Conservation (phyloP, 2,113 vertebrate genomes). For the Hemiscyllium ocellatum region DNA sequence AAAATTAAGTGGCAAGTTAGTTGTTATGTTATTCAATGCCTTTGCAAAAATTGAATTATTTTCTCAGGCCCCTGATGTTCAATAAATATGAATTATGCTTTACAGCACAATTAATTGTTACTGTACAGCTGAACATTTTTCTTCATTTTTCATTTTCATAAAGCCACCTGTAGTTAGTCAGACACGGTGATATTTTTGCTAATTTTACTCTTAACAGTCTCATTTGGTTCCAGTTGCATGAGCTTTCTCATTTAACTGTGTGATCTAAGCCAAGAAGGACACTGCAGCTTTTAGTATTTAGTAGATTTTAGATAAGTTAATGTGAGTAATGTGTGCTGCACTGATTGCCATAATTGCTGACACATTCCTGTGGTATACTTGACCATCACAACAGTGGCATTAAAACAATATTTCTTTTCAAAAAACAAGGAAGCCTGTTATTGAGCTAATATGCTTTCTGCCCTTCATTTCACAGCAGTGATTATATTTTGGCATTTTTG, state of each 20-base stretch:
- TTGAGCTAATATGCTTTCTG: conserved; percentile 47
- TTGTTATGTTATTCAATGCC: background rate
- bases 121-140: background rate
- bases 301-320: conserved; percentile 44
- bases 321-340: conserved; percentile 34
- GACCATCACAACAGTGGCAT: conserved; percentile 48
- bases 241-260: conserved; percentile 14
- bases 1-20: background rate
- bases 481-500: conserved; percentile 42
- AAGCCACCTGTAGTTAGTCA: background rate
- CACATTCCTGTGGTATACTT: conserved; percentile 47
- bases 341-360: conserved; percentile 45
- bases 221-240: background rate
- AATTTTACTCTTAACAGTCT: background rate
- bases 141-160: background rate
- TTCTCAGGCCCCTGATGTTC: background rate
- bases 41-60: background rate
- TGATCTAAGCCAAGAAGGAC: conserved; percentile 37
- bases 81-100: background rate
- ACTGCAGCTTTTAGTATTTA: conserved; percentile 40
- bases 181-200: background rate
- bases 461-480: conserved; percentile 41
- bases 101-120: background rate
- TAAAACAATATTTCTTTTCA: conserved; percentile 51
- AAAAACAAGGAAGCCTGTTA: conserved; percentile 48